phyloP scores from a whole-genome alignment of 2,888 invertebrate species.

The Euproctis similis region DNA sequence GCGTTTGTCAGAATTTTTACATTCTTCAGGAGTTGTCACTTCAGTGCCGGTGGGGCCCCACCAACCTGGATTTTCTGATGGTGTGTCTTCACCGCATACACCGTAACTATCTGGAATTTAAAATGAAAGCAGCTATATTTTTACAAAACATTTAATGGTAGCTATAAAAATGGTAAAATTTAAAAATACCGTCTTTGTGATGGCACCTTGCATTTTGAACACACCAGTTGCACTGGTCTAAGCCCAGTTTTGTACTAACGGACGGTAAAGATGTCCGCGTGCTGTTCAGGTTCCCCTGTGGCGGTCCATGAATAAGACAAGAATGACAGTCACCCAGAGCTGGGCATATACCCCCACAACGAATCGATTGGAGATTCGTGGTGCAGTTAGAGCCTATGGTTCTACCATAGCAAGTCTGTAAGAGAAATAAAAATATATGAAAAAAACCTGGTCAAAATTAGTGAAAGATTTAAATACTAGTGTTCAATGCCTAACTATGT shows the following conservation, averaged over 20 bases:
- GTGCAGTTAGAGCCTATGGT: constrained; percentile 92
- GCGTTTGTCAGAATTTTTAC: constrained; percentile 84
- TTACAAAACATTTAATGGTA: no score
- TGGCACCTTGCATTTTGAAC: constrained; percentile 94
- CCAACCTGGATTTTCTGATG: constrained; percentile 90
- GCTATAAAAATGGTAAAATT: no score
- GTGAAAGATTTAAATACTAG: background rate
- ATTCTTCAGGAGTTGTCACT: constrained; percentile 83
- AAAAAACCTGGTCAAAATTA: no score
- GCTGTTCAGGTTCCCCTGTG: constrained; percentile 56
- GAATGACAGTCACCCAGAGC: constrained; percentile 92
- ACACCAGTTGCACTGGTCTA: constrained; percentile 93
- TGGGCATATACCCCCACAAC: constrained; percentile 92
- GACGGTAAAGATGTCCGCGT: constrained; percentile 56
- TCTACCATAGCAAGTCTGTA: constrained; percentile 85
- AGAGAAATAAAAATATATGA: constrained; percentile 5
- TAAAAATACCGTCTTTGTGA: constrained; percentile 82
- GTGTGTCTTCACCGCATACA: constrained; percentile 89
- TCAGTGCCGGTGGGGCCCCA: constrained; percentile 91
- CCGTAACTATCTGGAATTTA: constrained; percentile 80
- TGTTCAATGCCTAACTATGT: no score
- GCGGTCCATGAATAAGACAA: constrained; percentile 87
- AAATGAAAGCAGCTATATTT: no score
- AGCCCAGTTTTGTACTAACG: constrained; percentile 84
- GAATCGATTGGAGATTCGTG: constrained; percentile 90